These are phyloP conservation scores for Holacanthella duospinosa DNA, from an alignment of 2,888 invertebrate genomes.

Conservation along the genomic window DNA sequence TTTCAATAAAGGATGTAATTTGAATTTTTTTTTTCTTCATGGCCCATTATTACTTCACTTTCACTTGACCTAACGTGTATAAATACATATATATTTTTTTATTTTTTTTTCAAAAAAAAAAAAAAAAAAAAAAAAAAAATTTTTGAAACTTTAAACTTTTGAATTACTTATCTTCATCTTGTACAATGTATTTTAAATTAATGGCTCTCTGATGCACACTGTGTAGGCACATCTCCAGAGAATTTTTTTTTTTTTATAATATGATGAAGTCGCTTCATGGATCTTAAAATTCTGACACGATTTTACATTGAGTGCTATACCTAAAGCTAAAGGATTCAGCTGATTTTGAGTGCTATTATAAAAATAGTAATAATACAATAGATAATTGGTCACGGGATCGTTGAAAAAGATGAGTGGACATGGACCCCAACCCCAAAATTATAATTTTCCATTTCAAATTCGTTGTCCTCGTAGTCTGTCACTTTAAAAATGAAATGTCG, in stretches of 20 bases:
- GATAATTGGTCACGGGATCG: neutral
- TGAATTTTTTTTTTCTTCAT: no score
- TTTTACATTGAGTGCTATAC: neutral
- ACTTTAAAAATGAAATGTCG: neutral
- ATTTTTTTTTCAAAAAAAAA: no score
- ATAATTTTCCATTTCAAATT: neutral
- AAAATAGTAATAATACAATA: neutral
- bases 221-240: neutral
- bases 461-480: neutral
- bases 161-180: no score
- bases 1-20: no score
- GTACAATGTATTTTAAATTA: neutral
- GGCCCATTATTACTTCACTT: no score
- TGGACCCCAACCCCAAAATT: neutral
- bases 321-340: neutral
- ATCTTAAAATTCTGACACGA: neutral
- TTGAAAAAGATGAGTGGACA: neutral
- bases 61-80: no score
- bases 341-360: neutral
- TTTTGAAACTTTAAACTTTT: no score
- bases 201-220: neutral
- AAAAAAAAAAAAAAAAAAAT: no score
- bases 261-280: neutral
- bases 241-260: no score
- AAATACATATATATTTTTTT: no score